Evolutionary conservation across 2,797 vertebrate genomes (phyloP).

Genomic region (Lophius americanus): DNA sequence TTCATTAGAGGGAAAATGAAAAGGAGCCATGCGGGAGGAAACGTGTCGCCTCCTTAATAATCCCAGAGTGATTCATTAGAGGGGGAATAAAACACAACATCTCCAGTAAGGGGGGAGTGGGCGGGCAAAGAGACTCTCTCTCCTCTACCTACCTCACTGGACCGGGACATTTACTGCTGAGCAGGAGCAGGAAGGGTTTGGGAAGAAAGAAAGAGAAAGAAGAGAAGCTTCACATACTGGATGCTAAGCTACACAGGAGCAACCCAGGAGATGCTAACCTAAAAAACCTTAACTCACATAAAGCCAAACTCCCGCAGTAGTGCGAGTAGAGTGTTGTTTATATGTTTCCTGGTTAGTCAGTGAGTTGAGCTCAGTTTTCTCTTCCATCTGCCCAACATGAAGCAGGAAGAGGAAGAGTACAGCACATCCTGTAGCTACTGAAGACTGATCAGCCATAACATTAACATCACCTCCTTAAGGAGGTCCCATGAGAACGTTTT

Average conservation of each 20-base stretch:
- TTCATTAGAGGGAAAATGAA: not conserved
- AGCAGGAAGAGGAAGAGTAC: no score
- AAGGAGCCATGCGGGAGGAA: not conserved
- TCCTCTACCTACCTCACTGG: constrained; percentile 67
- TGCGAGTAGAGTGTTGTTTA: no score
- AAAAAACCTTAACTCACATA: no score
- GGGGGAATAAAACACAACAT: constrained; percentile 17
- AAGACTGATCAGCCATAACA: no score
- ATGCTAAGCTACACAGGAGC: not conserved
- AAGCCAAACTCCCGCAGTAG: no score
- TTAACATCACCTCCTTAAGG: no score
- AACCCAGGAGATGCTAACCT: no score
- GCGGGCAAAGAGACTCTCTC: not conserved
- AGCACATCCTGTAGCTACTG: no score
- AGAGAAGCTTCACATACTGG: constrained; percentile 53
- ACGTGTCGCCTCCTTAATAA: not conserved
- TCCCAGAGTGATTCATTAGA: constrained; percentile 21
- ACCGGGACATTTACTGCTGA: constrained; percentile 62
- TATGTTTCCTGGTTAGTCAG: no score
- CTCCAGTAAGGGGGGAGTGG: constrained; percentile 10
- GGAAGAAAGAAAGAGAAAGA: constrained; percentile 30
- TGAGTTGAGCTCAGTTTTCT: no score
- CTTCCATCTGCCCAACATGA: no score
- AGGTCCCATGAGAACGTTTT: no score
- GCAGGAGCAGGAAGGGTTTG: constrained; percentile 30